These are phyloP conservation scores for Diadumene lineata DNA, from an alignment of 92 coral and sea anemone genomes.

Conservation along the genomic window DNA sequence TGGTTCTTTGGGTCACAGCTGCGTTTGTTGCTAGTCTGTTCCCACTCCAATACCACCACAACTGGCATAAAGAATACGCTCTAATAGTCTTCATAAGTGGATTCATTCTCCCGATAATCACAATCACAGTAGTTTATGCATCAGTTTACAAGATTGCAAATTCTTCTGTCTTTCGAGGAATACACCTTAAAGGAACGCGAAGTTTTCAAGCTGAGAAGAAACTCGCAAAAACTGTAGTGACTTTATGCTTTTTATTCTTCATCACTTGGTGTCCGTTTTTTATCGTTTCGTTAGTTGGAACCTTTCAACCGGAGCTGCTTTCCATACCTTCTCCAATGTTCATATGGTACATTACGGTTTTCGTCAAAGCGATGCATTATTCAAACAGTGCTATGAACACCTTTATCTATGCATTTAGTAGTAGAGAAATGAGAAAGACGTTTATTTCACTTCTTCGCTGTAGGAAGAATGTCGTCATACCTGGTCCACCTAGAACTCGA, in stretches of 20 bases:
- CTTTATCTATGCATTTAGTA: constrained; percentile 42
- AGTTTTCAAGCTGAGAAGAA: constrained; percentile 47
- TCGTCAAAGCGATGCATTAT: constrained; percentile 43
- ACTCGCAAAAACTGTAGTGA: constrained; percentile 33
- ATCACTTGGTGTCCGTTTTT: constrained; percentile 50
- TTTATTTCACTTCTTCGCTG: constrained; percentile 36
- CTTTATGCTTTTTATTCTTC: constrained; percentile 29
- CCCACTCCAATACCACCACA: constrained; percentile 32
- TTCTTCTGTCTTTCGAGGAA: constrained; percentile 32
- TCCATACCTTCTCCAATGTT: constrained; percentile 10
- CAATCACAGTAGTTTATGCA: constrained; percentile 42
- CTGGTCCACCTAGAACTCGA: constrained; percentile 8
- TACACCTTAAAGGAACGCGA: constrained; percentile 28
- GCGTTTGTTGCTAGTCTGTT: constrained; percentile 44
- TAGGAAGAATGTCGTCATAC: constrained; percentile 25
- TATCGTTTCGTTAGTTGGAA: constrained; percentile 37
- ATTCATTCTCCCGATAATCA: constrained; percentile 38
- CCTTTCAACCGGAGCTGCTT: constrained; percentile 24
- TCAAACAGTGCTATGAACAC: constrained; percentile 41
- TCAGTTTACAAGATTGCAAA: constrained; percentile 46
- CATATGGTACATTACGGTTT: constrained; percentile 39
- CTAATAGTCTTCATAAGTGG: constrained; percentile 37
- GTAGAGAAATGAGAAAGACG: constrained; percentile 41
- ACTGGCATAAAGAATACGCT: constrained; percentile 32
- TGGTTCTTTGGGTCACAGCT: constrained; percentile 51